phyloP scores from a whole-genome alignment of 2,888 invertebrate species.

The Lampropteryx suffumata region DNA sequence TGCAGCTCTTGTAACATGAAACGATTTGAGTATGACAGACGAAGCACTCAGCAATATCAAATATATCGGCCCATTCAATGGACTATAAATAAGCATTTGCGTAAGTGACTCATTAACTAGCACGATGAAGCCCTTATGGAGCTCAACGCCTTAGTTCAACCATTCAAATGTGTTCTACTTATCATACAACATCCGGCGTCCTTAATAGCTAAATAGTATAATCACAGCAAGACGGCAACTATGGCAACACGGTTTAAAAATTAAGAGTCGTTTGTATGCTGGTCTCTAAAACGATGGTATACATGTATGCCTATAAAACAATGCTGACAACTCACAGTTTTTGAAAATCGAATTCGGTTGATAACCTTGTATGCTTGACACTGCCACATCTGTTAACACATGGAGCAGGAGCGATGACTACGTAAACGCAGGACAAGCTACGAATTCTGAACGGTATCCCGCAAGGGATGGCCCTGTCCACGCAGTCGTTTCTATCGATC shows the following conservation, averaged over 20 bases:
- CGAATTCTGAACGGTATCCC: not conserved
- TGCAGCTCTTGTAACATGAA: slow-evolving; percentile 9
- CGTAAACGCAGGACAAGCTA: too few relatives aligned
- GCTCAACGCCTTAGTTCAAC: slow-evolving; percentile 41
- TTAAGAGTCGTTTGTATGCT: slow-evolving; percentile 4
- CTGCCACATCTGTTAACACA: too few relatives aligned
- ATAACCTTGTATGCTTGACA: too few relatives aligned
- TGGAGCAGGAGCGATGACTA: too few relatives aligned
- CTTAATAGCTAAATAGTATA: slow-evolving; percentile 54
- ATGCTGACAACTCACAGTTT: too few relatives aligned
- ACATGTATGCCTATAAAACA: too few relatives aligned
- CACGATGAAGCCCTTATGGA: slow-evolving; percentile 38
- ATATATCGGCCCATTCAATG: slow-evolving; percentile 21
- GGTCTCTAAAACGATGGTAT: too few relatives aligned
- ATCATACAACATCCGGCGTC: slow-evolving; percentile 60
- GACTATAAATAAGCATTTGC: slow-evolving; percentile 27
- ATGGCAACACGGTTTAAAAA: slow-evolving; percentile 20
- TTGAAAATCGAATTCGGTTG: too few relatives aligned
- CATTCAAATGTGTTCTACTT: slow-evolving; percentile 60
- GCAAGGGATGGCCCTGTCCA: slow-evolving; percentile 13
- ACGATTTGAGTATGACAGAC: slow-evolving; percentile 20
- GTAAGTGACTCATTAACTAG: slow-evolving; percentile 31
- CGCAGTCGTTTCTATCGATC: slow-evolving; percentile 50
- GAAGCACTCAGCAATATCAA: slow-evolving; percentile 22
- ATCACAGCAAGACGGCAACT: slow-evolving; percentile 37